Base-by-base conservation (phyloP, 2,888 invertebrate genomes). In the Parnassius orleans region DNA sequence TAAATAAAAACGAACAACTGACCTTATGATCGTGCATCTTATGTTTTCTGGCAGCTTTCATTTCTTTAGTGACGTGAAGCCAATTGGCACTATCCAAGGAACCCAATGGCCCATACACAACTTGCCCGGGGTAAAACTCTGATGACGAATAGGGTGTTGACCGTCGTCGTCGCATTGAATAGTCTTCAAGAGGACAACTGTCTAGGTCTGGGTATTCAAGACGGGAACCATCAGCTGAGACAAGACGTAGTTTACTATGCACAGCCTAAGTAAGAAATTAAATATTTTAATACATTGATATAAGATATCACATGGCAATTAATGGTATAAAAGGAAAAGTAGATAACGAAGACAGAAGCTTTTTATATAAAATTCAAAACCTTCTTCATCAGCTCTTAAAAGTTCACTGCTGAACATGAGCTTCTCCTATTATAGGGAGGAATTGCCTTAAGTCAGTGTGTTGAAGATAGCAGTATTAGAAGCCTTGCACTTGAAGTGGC, bases 61-160 rank as follows among this genome's bases (percentile, higher is more conserved):
- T 94, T 67, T 95, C 94, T 80, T 95, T 95, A 9, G 95, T 94
- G 68, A 95, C 93, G 63, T 95, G 93, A 24, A 97, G 89, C 96
- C 98, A 97, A 76, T 95, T 95, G 1, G 96, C 96, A 66, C 94
- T 95, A 72, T 96, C 95, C 62, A 97, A 87, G 52, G 95, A 93
- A 14, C 95, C 94, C 24, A 96, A 84, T 0, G 95, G 94, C 0
- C 97, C 97, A 76, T 93, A 94, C 52, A 97, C 92, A 69, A 94
- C 93, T 66, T 91, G 91, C 0, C 90, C 90, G 0, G 90, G 90
- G 66, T 91, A 91, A 77, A 85, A 91, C 72, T 91, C 91, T 1
- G 90, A 87, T 1, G 91, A 87, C 2, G 89, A 86, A 72, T 91
- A 91, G 1, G 89, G 87, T 0, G 90, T 87, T 51, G 87, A 83